Evolutionary conservation across 1,140 invertebrate species (phyloP), one percentile per base, ranked within the genome.

Genomic region (Drosophila insularis): DNA sequence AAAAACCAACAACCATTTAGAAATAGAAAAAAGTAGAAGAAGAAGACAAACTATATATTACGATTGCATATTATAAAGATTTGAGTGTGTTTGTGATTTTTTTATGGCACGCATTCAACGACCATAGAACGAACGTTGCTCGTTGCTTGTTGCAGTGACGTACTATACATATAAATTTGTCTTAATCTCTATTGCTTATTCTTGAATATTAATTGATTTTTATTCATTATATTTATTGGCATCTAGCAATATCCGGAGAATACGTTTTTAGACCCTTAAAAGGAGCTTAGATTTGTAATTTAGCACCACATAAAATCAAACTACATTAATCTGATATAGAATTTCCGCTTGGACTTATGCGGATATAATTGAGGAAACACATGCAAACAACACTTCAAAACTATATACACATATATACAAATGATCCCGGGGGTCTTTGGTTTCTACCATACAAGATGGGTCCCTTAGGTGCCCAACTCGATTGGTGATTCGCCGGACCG

Each of bases 221-320:
- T 86, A 72, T 72, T 74, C 71, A 74, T 68, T 76, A 89, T 77
- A 50, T 50, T 50, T 89, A 80, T 89, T 87, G 82, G 75, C 79
- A 86, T 87, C 82, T 75, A 81, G 86, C 87, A 79, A 89, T 87
- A 82, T 87, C 82, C 82, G 82, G 84, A 76, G 79, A 35, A 10
- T 35, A 11, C 32, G 7, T 35, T 71, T 76, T 11, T 50, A 21
- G 10, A 11, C 43, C 43, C 43, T 50, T 50, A 50, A 50, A 50
- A 50, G 43, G 43, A 50, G 43, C 23, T 31, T 13, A 14, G 31
- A 31, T 56, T 56, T 56, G 37, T 62, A 67, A 74, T 74, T 78
- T 74, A 78, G 74, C 74, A 50, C 43, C 43, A 50, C 43, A 50
- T 50, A 50, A 50, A 50, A 50, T 50, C 17, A 50, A 50, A 50